phyloP scores from a whole-genome alignment of 2,113 vertebrate species.

The Forbesichthys agassizii region DNA sequence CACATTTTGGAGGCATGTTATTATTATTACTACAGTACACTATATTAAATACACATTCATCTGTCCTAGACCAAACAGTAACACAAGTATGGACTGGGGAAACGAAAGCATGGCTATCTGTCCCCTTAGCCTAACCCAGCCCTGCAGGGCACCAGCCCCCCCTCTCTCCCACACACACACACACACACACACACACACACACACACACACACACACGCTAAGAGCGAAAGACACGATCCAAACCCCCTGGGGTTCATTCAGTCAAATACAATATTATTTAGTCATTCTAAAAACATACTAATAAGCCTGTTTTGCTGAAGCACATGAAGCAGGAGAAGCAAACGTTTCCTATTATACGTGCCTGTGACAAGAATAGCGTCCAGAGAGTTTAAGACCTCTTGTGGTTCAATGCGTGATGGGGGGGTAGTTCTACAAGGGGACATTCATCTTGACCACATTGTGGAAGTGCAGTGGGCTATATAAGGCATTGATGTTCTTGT shows the following conservation, averaged over 20 bases:
- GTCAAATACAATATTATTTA: constrained; percentile 73
- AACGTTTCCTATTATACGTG: constrained; percentile 7
- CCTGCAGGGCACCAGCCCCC: constrained; percentile 45
- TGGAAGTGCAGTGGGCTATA: constrained; percentile 48
- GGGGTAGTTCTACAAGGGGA: constrained; percentile 8
- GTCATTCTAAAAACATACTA: constrained; percentile 57
- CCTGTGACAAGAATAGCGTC: constrained; percentile 15
- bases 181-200: constrained; percentile 36
- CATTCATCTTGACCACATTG: constrained; percentile 56
- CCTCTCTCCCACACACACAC: constrained; percentile 28
- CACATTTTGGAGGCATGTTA: background rate
- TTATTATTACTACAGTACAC: too few relatives aligned
- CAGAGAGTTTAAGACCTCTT: background rate
- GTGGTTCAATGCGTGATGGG: background rate
- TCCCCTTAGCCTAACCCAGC: constrained; percentile 35
- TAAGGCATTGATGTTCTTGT: constrained; percentile 50
- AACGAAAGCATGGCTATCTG: background rate
- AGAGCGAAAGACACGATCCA: constrained; percentile 67
- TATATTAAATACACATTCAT: background rate
- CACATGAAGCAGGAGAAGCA: constrained; percentile 40
- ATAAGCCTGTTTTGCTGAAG: constrained; percentile 49
- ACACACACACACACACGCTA: constrained; percentile 22
- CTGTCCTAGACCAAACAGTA: constrained; percentile 21
- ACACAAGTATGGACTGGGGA: background rate
- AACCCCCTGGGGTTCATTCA: constrained; percentile 70